A percentile compares a stretch with the other conserved stretches of the same genome.
phyloP scores from a whole-genome alignment of 1,140 invertebrate genomes.

The Agrilus planipennis region DNA sequence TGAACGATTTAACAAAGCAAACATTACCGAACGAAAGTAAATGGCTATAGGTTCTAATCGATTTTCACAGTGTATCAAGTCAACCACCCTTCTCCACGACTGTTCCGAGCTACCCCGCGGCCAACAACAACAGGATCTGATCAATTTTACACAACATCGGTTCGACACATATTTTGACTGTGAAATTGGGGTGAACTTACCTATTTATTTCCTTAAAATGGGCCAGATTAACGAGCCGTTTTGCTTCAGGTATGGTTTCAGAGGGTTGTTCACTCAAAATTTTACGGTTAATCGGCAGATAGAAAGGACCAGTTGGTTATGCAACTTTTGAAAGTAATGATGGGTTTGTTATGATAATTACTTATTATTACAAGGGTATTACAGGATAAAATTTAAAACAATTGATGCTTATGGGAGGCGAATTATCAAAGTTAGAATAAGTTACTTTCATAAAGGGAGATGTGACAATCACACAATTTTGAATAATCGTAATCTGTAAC shows the following conservation, averaged over 20 bases:
- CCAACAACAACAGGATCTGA: slow-evolving; percentile 24
- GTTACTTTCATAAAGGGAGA: no score
- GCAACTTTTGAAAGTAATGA: neutral
- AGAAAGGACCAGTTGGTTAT: neutral
- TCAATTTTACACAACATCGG: slow-evolving; percentile 33
- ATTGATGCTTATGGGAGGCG: no score
- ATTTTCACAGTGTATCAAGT: slow-evolving; percentile 13
- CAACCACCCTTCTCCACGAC: slow-evolving; percentile 9
- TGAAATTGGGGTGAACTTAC: slow-evolving; percentile 8
- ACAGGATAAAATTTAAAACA: no score
- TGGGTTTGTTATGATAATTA: neutral
- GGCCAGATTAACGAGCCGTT: slow-evolving; percentile 3
- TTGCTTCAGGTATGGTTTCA: no score
- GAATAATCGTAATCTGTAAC: no score
- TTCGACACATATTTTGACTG: slow-evolving; percentile 15
- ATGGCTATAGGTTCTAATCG: slow-evolving; percentile 11
- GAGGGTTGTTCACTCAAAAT: no score
- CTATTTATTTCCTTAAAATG: slow-evolving; percentile 4
- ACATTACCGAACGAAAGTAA: no score
- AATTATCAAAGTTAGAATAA: no score
- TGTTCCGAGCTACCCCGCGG: neutral
- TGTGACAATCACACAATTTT: no score
- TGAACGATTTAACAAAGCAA: no score
- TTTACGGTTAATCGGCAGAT: no score
- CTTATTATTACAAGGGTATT: no score